These are phyloP conservation scores for Sinelater perroti DNA, from an alignment of 2,888 invertebrate genomes.

Conservation along the genomic window DNA sequence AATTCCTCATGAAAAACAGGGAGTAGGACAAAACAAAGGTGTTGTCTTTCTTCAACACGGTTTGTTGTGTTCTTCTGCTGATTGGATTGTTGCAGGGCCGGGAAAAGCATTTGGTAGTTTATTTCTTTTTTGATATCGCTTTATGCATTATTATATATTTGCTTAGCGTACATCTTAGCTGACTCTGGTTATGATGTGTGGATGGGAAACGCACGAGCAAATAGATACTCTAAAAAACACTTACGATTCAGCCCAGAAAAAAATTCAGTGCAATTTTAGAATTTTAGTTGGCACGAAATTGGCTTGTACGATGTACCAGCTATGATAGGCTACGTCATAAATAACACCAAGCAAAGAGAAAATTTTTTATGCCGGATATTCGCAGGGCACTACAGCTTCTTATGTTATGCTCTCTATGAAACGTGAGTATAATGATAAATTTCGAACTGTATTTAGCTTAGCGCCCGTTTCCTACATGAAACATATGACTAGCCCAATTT, in stretches of 20 bases:
- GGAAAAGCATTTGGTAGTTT: slow-evolving; percentile 59
- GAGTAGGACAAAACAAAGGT: slow-evolving; percentile 59
- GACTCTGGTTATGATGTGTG: slow-evolving; percentile 57
- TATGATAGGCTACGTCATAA: slow-evolving; percentile 74
- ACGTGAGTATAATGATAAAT: not conserved
- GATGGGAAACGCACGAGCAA: slow-evolving; percentile 1
- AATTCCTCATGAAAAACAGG: slow-evolving; percentile 38
- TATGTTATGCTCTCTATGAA: not conserved
- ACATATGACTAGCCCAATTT: not conserved
- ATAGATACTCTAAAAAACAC: not conserved
- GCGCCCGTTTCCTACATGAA: no score
- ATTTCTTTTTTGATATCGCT: slow-evolving; percentile 52
- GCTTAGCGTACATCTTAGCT: slow-evolving; percentile 54
- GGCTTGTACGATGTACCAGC: slow-evolving; percentile 78
- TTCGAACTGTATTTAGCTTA: not conserved
- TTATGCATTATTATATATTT: slow-evolving; percentile 47
- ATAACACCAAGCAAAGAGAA: slow-evolving; percentile 64
- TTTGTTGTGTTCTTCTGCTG: slow-evolving; percentile 60
- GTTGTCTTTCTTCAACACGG: slow-evolving; percentile 63
- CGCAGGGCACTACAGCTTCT: slow-evolving; percentile 63
- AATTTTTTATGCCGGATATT: no score
- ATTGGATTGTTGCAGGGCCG: slow-evolving; percentile 63
- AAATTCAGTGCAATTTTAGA: slow-evolving; percentile 57
- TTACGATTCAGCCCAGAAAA: not conserved
- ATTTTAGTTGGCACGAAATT: no score